Conservation (phyloP, 2,888 invertebrate genomes). For the Lasioglossum pauxillum region DNA sequence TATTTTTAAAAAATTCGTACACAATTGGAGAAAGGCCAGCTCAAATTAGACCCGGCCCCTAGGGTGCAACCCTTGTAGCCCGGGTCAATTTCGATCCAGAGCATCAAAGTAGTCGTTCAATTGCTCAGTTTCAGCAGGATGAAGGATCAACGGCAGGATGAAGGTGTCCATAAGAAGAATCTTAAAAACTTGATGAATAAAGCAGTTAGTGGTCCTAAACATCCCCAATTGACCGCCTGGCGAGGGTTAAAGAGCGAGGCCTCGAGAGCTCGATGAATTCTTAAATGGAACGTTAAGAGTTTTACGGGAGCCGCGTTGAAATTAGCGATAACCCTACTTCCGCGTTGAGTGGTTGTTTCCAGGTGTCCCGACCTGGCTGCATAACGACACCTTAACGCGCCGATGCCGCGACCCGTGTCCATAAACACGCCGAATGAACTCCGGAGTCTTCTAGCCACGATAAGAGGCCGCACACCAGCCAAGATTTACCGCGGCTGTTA, state of each 20-base stretch:
- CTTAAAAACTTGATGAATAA: too few species aligned
- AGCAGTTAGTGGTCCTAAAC: too few species aligned
- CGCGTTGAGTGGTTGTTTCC: not conserved
- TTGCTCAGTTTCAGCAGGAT: too few species aligned
- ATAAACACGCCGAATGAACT: slow-evolving; percentile 10
- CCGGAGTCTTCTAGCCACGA: not conserved
- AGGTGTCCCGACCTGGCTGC: not conserved
- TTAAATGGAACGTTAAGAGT: slow-evolving; percentile 20
- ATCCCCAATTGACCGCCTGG: not conserved
- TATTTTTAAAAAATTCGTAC: too few species aligned
- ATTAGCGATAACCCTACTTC: not conserved
- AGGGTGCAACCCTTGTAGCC: too few species aligned
- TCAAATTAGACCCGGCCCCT: too few species aligned
- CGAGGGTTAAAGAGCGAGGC: not conserved
- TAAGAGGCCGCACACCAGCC: not conserved
- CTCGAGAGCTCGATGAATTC: not conserved
- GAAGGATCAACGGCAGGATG: too few species aligned
- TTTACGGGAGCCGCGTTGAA: not conserved
- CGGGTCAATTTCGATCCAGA: too few species aligned
- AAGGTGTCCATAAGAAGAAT: too few species aligned
- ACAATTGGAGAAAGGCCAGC: too few species aligned
- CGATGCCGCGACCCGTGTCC: not conserved
- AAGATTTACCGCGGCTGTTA: not conserved
- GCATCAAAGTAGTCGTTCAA: too few species aligned
- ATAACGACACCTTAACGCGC: slow-evolving; percentile 2